Percentiles rank a stretch among this genome's conserved stretches.
Conservation (phyloP, 2,888 invertebrate genomes). For the Rhagium mordax region DNA sequence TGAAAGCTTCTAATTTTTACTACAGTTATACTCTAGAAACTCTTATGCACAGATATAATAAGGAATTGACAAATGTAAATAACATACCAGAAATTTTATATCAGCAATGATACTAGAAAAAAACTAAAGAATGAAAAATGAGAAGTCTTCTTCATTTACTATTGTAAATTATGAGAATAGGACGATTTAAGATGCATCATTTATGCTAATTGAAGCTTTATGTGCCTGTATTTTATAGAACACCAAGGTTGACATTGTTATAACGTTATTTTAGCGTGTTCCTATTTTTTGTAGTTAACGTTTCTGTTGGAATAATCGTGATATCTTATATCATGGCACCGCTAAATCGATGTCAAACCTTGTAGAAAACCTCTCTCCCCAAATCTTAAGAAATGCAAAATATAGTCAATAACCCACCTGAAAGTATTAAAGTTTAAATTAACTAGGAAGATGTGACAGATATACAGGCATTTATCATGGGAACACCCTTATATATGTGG, state of each 20-base stretch:
- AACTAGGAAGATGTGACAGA: slow-evolving; percentile 96
- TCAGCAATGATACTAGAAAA: no score
- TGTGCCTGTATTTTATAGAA: slow-evolving; percentile 53
- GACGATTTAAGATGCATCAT: no score
- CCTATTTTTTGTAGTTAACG: slow-evolving; percentile 43
- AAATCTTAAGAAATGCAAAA: slow-evolving; percentile 92
- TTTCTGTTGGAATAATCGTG: slow-evolving; percentile 51
- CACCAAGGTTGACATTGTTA: slow-evolving; percentile 57
- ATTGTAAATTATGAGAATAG: no score
- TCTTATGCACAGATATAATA: no score
- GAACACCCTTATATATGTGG: slow-evolving; percentile 93
- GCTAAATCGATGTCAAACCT: slow-evolving; percentile 80
- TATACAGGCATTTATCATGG: slow-evolving; percentile 90
- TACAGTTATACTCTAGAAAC: no score
- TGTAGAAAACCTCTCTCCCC: slow-evolving; percentile 95
- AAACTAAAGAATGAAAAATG: no score
- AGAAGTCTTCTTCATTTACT: no score
- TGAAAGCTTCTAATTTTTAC: no score
- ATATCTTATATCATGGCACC: slow-evolving; percentile 54
- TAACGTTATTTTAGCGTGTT: slow-evolving; percentile 52
- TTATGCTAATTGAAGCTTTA: no score
- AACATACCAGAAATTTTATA: no score
- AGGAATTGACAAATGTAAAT: no score
- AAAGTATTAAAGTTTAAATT: slow-evolving; percentile 91
- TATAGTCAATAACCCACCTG: slow-evolving; percentile 86